phyloP scores from a whole-genome alignment of 2,888 invertebrate species.

The Mythimna lalbum region DNA sequence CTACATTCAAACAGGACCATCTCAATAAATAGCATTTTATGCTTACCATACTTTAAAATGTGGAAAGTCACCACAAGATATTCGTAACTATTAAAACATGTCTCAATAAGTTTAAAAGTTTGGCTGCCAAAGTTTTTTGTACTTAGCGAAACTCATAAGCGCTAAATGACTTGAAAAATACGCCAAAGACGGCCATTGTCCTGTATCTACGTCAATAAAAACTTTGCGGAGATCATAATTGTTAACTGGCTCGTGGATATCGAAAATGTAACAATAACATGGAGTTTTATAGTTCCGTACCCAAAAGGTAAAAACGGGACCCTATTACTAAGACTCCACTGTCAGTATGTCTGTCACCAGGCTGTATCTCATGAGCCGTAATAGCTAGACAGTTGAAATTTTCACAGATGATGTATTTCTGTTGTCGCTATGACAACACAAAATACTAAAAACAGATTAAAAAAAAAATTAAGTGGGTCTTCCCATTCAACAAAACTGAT shows the following conservation, averaged over 20 bases:
- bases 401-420: neutral
- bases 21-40: neutral
- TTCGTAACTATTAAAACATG: neutral
- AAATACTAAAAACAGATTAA: neutral
- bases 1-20: neutral
- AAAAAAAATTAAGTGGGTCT: neutral
- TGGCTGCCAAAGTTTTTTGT: constrained; percentile 2
- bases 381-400: neutral
- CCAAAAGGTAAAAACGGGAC: neutral
- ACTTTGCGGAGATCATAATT: too few species aligned
- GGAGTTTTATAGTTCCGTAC: neutral
- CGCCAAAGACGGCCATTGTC: constrained; percentile 20
- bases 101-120: neutral
- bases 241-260: too few species aligned
- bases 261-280: too few species aligned
- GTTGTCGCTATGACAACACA: neutral
- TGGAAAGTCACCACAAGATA: neutral
- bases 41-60: neutral
- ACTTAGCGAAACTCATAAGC: constrained; percentile 14
- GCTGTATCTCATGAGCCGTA: neutral
- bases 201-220: neutral
- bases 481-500: too few species aligned
- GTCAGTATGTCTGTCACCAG: neutral
- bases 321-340: neutral
- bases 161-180: constrained; percentile 10